Percentiles rank a stretch among this genome's conserved stretches.
Evolutionary conservation across 30 jellyfish, hydroid and myxozoan genomes (phyloP).

Genomic region (Hydra vulgaris): DNA sequence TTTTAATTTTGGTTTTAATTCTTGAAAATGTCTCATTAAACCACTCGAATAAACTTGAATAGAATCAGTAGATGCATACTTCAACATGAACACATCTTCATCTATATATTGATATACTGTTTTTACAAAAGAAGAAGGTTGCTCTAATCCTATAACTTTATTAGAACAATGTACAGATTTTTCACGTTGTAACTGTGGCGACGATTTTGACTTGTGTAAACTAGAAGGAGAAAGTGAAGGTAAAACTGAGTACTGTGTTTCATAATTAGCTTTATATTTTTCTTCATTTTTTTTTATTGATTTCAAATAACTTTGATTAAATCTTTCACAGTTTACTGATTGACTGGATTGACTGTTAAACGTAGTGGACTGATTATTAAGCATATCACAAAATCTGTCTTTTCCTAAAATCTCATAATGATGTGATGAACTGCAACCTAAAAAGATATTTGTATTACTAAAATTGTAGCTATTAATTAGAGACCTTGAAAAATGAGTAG

Average conservation of each 20-base stretch:
- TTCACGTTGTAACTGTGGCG: background rate
- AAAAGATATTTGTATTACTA: too few relatives aligned
- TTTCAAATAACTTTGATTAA: background rate
- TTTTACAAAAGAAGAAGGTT: slow-evolving; percentile 32
- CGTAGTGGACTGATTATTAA: too few relatives aligned
- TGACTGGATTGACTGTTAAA: background rate
- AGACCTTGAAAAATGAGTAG: background rate
- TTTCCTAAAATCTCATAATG: background rate
- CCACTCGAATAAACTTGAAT: slow-evolving; percentile 16
- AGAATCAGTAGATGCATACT: background rate
- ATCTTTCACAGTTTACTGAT: background rate
- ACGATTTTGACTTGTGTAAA: slow-evolving; percentile 1
- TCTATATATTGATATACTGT: slow-evolving; percentile 24
- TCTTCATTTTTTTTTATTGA: background rate
- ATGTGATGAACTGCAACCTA: too few relatives aligned
- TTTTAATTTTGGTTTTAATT: slow-evolving; percentile 3
- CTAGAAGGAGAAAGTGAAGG: slow-evolving; percentile 14
- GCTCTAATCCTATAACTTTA: slow-evolving; percentile 2
- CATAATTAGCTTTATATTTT: background rate
- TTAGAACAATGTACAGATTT: background rate
- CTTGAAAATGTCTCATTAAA: slow-evolving; percentile 6
- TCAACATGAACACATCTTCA: slow-evolving; percentile 9
- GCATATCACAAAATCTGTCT: background rate
- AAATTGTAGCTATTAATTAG: background rate
- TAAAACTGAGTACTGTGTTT: background rate